A percentile compares a stretch with the other conserved stretches of the same genome.
These are phyloP conservation scores for Liposcelis brunnea DNA, from an alignment of 2,888 invertebrate genomes.

Conservation along the genomic window DNA sequence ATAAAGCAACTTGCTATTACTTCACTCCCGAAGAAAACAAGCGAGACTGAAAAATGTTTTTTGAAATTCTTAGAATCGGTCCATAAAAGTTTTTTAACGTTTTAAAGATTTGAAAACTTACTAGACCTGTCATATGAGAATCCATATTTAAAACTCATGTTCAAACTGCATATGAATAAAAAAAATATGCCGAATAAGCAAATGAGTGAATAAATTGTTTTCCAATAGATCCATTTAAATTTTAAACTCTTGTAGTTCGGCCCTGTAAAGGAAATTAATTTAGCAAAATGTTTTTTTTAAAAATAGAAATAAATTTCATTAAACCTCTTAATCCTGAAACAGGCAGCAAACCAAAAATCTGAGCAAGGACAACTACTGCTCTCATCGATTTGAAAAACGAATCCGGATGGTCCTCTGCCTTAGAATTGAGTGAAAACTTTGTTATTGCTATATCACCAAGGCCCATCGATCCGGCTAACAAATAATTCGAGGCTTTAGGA, in stretches of 20 bases:
- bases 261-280: background rate
- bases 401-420: constrained; percentile 18
- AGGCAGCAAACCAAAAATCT: constrained; percentile 34
- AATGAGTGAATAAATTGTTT: background rate
- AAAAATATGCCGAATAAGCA: background rate
- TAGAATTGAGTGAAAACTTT: no score
- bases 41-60: constrained; percentile 23
- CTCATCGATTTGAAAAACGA: constrained; percentile 32
- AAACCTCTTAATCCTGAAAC: constrained; percentile 26
- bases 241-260: background rate
- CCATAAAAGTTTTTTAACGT: no score
- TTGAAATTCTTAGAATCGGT: no score
- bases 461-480: no score
- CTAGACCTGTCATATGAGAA: constrained; percentile 2
- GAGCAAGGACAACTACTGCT: constrained; percentile 32
- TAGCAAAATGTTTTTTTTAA: no score
- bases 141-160: background rate
- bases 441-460: no score
- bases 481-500: no score
- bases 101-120: constrained; percentile 1
- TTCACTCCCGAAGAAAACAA: constrained; percentile 38
- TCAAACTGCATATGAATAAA: background rate
- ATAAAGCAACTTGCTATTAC: constrained; percentile 34
- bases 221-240: constrained; percentile 6
- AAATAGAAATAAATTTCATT: no score